Conservation (phyloP, 35 echinoderm and acorn worm species). For the Hemicentrotus pulcherrimus region DNA sequence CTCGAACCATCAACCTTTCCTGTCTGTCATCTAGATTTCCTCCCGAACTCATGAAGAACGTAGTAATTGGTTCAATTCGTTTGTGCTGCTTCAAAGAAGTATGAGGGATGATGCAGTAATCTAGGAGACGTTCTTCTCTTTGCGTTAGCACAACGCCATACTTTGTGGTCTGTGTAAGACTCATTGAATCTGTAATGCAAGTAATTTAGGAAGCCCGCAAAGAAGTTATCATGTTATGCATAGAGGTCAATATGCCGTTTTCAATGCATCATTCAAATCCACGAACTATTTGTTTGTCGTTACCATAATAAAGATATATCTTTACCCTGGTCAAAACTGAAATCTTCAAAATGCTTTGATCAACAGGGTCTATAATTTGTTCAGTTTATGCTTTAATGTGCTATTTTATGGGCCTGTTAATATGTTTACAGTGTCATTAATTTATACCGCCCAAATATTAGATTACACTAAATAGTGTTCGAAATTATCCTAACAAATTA, state of each 20-base stretch:
- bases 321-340: too few species aligned
- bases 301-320: too few species aligned
- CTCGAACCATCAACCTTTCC: neutral
- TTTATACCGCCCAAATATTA: neutral
- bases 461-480: neutral
- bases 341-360: neutral
- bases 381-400: neutral
- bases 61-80: neutral
- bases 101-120: conserved; percentile 31
- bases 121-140: conserved; percentile 10
- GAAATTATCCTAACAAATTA: neutral
- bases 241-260: too few species aligned
- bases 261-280: too few species aligned
- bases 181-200: neutral
- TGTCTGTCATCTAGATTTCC: neutral
- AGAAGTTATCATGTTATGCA: neutral
- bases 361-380: neutral
- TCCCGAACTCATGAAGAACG: neutral
- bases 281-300: too few species aligned
- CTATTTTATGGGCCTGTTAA: neutral
- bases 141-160: neutral
- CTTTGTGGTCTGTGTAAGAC: neutral
- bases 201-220: neutral
- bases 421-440: too few species aligned
- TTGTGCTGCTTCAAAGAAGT: neutral